Base-by-base conservation (phyloP, 2,113 vertebrate genomes). In the Gorilla gorilla region DNA sequence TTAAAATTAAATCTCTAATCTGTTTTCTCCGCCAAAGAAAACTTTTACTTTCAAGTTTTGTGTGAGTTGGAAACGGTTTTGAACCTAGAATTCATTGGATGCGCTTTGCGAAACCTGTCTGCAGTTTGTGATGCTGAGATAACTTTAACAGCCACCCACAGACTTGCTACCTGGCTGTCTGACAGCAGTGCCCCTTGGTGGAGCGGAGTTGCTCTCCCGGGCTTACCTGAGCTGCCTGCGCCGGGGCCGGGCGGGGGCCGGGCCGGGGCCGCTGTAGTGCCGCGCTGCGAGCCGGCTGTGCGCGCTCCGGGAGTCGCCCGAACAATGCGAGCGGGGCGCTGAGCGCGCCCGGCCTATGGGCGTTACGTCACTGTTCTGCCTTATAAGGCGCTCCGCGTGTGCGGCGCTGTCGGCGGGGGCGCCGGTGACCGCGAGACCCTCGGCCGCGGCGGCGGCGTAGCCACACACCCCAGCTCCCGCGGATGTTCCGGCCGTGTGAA, bases 301-400 rank as follows among this genome's bases (percentile, higher is more conserved):
- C 98, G 99, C 99, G 99, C 99, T 99, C 99, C 99, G 98, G 98
- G 99, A 99, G 98, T 98, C 98, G 98, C 98, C 99, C 98, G 99
- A 99, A 99, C 99, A 99, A 99, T 99, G 99, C 99, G 99, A 98
- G 99, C 99, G 98, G 98, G 99, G 98, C 98, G 98, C 98, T 87
- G 96, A 96, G 98, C 98, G 97, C 98, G 98, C 99, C 99, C 99
- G 99, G 99, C 99, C 99, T 99, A 98, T 98, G 99, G 99, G 98
- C 99, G 99, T 99, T 99, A 99, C 99, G 99, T 99, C 99, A 99
- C 98, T 98, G 99, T 98, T 98, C 98, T 98, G 87, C 99, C 99
- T 99, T 99, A 99, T 99, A 99, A 99, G 99, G 99, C 98, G 90
- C 99, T 98, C 97, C 90, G 99, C 98, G 98, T 99, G 98, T 98